These are phyloP conservation scores for Serinus canaria DNA, from an alignment of 2,113 vertebrate genomes.

Conservation along the genomic window DNA sequence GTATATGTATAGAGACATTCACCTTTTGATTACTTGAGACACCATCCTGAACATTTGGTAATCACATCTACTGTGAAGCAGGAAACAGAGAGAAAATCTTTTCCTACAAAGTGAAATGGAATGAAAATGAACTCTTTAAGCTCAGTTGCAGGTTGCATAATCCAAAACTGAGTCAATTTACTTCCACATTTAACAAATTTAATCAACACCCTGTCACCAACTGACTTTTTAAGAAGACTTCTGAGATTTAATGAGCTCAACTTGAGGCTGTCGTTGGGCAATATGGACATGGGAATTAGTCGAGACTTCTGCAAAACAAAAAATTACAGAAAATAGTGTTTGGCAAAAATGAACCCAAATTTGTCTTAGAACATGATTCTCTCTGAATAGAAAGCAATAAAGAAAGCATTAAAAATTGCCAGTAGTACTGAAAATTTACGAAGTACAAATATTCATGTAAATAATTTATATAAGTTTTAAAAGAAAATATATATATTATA, in stretches of 20 bases:
- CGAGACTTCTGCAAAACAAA: neutral
- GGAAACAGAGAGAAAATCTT: neutral
- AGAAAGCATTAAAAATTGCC: neutral
- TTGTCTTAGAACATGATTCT: neutral
- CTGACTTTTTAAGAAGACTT: neutral
- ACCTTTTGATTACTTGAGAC: neutral
- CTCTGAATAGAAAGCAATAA: neutral
- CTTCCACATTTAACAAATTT: neutral
- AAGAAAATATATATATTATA: neutral
- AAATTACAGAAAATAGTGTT: neutral
- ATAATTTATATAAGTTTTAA: neutral
- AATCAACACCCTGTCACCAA: slow-evolving; percentile 2
- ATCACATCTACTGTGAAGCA: neutral
- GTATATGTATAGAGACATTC: neutral
- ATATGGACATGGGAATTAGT: neutral
- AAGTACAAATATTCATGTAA: neutral
- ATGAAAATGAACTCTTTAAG: neutral
- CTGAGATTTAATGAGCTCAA: neutral
- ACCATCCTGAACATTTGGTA: neutral
- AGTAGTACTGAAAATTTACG: neutral
- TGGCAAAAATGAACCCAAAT: neutral
- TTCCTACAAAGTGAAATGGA: neutral
- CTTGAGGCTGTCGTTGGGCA: neutral
- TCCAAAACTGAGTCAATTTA: neutral
- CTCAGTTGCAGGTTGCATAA: neutral